Percentiles rank a stretch among this genome's conserved stretches.
Evolutionary conservation across 2,888 invertebrate species (phyloP).

Genomic region (Nomada flava): DNA sequence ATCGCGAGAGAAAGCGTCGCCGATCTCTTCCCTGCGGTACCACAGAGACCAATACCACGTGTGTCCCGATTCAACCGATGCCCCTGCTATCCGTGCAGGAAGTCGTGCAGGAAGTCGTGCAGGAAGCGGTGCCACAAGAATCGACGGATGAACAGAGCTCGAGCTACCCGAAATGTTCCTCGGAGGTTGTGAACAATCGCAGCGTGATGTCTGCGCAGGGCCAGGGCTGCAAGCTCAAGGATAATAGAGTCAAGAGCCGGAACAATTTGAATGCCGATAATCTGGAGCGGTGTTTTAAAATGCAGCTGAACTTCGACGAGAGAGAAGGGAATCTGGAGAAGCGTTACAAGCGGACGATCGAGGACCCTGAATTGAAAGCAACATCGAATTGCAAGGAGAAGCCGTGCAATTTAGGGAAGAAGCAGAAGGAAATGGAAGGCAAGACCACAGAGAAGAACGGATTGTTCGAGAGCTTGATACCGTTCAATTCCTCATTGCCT

Average conservation of each 20-base stretch:
- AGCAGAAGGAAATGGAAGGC: constrained; percentile 39
- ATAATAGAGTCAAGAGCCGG: constrained; percentile 47
- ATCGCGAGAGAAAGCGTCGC: constrained; percentile 81
- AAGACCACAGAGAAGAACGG: constrained; percentile 57
- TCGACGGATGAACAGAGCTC: constrained; percentile 42
- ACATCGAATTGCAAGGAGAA: constrained; percentile 49
- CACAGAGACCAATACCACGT: constrained; percentile 75
- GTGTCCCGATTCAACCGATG: constrained; percentile 73
- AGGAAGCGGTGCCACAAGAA: constrained; percentile 53
- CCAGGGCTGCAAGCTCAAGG: constrained; percentile 48
- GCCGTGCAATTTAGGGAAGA: constrained; percentile 51
- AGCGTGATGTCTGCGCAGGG: constrained; percentile 21
- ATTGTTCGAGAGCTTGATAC: constrained; percentile 62
- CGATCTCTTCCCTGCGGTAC: constrained; percentile 81
- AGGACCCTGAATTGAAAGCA: constrained; percentile 49
- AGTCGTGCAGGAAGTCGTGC: constrained; percentile 34
- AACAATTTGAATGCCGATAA: constrained; percentile 71
- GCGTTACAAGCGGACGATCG: constrained; percentile 78
- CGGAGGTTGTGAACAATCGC: constrained; percentile 59
- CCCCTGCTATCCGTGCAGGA: constrained; percentile 66
- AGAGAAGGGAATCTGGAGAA: constrained; percentile 78
- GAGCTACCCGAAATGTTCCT: constrained; percentile 51
- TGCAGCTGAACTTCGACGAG: constrained; percentile 78
- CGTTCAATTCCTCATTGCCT: constrained; percentile 65
- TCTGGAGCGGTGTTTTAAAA: constrained; percentile 77